Conservation (phyloP, 2,113 vertebrate genomes). For the Microtus montanus region DNA sequence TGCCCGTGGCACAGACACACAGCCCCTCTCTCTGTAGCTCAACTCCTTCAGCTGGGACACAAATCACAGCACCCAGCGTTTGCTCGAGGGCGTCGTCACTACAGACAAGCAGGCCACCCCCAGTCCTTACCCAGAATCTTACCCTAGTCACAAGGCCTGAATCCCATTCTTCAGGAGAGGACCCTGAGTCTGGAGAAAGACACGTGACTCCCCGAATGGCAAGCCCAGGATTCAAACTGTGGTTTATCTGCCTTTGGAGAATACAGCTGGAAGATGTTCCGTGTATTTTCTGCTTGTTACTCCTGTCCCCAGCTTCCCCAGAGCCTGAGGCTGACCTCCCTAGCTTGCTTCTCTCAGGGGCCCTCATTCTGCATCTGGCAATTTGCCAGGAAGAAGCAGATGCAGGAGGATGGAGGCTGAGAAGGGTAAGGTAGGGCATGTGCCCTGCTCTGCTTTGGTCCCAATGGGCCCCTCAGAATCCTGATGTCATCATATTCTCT, state of each 20-base stretch:
- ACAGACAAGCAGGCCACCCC: not conserved
- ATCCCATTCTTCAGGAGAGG: not conserved
- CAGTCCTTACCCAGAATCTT: not conserved
- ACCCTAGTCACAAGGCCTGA: not conserved
- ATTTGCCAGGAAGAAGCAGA: not conserved
- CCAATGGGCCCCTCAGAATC: not conserved
- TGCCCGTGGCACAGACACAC: constrained; percentile 1
- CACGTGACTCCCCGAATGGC: not conserved
- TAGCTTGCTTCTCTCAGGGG: not conserved
- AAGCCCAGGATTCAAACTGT: not conserved
- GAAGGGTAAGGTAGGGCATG: not conserved
- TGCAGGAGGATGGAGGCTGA: not conserved
- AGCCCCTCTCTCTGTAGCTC: not conserved
- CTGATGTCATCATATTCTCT: not conserved
- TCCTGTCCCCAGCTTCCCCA: not conserved
- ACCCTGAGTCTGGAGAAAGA: not conserved
- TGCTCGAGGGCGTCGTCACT: not conserved
- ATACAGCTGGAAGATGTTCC: accelerated
- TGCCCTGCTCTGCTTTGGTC: not conserved
- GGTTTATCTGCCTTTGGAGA: not conserved
- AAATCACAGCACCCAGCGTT: not conserved
- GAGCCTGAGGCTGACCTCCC: not conserved
- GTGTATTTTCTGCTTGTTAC: not conserved
- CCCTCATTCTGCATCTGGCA: not conserved
- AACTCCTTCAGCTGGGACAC: not conserved